A percentile compares a stretch with the other conserved stretches of the same genome.
Conservation (phyloP, 2,113 vertebrate species). For the Engraulis encrasicolus region DNA sequence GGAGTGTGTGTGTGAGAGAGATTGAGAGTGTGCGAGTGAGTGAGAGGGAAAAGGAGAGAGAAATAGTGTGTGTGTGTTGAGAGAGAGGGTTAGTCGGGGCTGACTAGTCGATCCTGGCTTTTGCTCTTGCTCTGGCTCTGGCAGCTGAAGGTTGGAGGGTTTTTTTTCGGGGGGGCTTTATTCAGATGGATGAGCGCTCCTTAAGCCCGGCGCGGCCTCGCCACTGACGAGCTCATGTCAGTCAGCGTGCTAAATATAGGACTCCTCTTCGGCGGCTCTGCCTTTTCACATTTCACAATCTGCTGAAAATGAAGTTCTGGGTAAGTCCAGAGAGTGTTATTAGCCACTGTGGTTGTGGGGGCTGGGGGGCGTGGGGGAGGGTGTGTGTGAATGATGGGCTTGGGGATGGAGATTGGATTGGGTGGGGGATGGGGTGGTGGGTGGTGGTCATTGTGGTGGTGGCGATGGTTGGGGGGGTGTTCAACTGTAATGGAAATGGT, state of each 20-base stretch:
- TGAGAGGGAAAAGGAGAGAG: background rate
- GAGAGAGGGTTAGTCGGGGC: background rate
- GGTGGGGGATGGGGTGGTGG: background rate
- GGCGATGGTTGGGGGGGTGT: background rate
- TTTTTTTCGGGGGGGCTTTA: background rate
- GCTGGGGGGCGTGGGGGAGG: background rate
- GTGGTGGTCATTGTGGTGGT: background rate
- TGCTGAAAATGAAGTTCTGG: constrained; percentile 12
- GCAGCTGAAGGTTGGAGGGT: background rate
- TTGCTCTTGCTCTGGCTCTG: no score
- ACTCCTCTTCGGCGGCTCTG: background rate
- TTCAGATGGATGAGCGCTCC: constrained; percentile 8
- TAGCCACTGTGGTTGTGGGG: no score
- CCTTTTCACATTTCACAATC: constrained; percentile 9
- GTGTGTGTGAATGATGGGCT: no score
- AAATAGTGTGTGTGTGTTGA: constrained; percentile 7
- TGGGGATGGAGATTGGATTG: no score
- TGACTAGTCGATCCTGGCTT: no score
- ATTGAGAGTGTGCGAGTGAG: background rate
- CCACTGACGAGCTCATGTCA: background rate
- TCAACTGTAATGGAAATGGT: background rate
- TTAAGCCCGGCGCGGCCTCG: background rate
- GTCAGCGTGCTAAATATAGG: background rate
- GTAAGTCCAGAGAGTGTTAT: background rate
- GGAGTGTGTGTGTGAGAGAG: background rate